A percentile compares a stretch with the other conserved stretches of the same genome.
phyloP scores from a whole-genome alignment of 1,140 invertebrate species.

The Drosophila pruinosa region DNA sequence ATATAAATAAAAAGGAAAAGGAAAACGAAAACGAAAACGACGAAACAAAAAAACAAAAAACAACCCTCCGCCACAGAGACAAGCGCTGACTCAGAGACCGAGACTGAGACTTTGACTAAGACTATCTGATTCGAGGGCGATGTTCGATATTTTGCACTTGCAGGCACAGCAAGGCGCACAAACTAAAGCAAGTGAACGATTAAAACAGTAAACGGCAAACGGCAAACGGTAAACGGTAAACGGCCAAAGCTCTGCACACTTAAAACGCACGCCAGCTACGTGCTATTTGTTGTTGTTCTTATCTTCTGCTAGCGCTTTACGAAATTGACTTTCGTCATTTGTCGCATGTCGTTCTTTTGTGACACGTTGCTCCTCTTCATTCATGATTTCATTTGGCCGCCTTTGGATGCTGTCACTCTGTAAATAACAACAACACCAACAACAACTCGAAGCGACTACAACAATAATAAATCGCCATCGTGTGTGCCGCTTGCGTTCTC shows the following conservation, averaged over 20 bases:
- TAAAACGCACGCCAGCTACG: neutral
- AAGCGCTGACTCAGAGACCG: constrained; percentile 64
- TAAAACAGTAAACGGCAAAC: constrained; percentile 12
- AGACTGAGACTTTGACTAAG: constrained; percentile 34
- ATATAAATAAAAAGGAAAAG: constrained; percentile 39
- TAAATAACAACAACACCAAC: neutral
- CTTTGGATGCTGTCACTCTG: constrained; percentile 20
- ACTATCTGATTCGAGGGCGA: neutral
- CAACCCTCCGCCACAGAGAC: constrained; percentile 49
- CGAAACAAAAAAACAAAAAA: constrained; percentile 38
- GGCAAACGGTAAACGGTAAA: constrained; percentile 21
- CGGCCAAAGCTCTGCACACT: neutral
- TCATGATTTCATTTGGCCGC: constrained; percentile 27
- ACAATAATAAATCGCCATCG: constrained; percentile 4
- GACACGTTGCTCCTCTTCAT: neutral
- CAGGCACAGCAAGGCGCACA: neutral
- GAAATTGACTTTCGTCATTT: neutral
- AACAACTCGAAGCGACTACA: neutral
- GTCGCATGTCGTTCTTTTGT: neutral
- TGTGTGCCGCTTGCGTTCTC: neutral
- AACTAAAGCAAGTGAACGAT: constrained; percentile 21
- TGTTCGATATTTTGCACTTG: constrained; percentile 39
- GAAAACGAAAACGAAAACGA: constrained; percentile 28
- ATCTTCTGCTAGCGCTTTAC: constrained; percentile 4
- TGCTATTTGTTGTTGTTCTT: neutral